Percentiles rank a stretch among this genome's conserved stretches.
Evolutionary conservation across 37 sponge, comb jelly and placozoan species (phyloP).

Genomic region (Oopsacas minuta): DNA sequence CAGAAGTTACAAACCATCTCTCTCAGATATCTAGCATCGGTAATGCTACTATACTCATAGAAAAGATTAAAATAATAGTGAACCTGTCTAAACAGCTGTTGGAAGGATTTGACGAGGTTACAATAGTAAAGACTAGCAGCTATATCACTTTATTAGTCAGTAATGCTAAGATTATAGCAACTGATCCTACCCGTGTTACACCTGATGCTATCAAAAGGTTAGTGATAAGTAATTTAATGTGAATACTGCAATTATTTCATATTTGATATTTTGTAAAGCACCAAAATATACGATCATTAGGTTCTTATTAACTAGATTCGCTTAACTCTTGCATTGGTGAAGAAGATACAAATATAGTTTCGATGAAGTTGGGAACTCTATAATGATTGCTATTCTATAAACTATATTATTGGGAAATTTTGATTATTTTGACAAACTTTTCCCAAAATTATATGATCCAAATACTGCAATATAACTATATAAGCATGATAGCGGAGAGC

Average conservation of each 20-base stretch:
- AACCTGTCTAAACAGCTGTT: background rate
- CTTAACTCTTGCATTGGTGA: background rate
- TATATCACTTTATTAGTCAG: background rate
- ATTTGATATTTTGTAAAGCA: too few species aligned
- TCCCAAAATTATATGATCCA: too few species aligned
- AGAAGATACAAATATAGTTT: background rate
- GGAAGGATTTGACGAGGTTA: background rate
- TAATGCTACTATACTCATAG: background rate
- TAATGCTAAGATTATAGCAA: background rate
- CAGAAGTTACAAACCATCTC: background rate
- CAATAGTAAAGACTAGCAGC: background rate
- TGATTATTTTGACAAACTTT: too few species aligned
- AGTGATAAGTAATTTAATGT: too few species aligned
- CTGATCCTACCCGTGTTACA: background rate
- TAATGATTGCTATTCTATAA: too few species aligned
- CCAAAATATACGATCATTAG: too few species aligned
- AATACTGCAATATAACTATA: too few species aligned
- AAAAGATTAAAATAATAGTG: background rate
- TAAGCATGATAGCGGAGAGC: too few species aligned
- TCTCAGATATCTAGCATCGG: conserved; percentile 12
- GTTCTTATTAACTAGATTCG: too few species aligned
- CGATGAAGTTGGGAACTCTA: background rate
- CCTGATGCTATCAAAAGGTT: background rate
- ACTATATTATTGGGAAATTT: too few species aligned
- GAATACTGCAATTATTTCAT: too few species aligned